These are phyloP conservation scores for Orthonychiurus folsomi DNA, from an alignment of 2,888 invertebrate genomes.

Conservation along the genomic window DNA sequence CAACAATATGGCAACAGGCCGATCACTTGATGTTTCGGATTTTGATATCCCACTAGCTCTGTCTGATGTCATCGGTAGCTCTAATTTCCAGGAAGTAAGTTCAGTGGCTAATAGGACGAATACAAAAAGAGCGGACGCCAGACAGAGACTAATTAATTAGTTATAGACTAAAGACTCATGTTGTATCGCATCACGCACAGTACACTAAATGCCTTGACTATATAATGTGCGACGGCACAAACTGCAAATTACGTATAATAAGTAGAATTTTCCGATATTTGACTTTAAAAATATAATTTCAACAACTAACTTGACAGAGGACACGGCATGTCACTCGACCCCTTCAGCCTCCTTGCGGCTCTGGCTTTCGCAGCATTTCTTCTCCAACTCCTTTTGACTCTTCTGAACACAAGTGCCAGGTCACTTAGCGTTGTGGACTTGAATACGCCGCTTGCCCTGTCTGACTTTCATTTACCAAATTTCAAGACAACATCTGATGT, in stretches of 20 bases:
- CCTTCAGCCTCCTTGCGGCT: conserved; percentile 39
- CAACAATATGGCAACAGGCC: conserved; percentile 26
- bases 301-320: neutral
- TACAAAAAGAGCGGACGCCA: too few species aligned
- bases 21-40: conserved; percentile 39
- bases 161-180: too few species aligned
- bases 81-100: conserved; percentile 36
- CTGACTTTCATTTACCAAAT: conserved; percentile 39
- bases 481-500: conserved; percentile 39
- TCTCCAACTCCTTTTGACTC: conserved; percentile 37
- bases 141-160: too few species aligned
- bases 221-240: too few species aligned
- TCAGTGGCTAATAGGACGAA: too few species aligned
- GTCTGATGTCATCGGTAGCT: conserved; percentile 36
- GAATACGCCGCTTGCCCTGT: conserved; percentile 37
- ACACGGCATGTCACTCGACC: conserved; percentile 30
- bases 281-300: too few species aligned
- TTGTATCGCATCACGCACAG: too few species aligned
- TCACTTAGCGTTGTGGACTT: conserved; percentile 40
- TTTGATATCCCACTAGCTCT: conserved; percentile 39
- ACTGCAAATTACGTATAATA: too few species aligned
- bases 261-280: too few species aligned
- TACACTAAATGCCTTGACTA: too few species aligned
- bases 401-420: conserved; percentile 38
- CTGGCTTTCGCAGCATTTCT: conserved; percentile 40